Conservation (phyloP, 2,888 invertebrate genomes). For the Globia sparganii region DNA sequence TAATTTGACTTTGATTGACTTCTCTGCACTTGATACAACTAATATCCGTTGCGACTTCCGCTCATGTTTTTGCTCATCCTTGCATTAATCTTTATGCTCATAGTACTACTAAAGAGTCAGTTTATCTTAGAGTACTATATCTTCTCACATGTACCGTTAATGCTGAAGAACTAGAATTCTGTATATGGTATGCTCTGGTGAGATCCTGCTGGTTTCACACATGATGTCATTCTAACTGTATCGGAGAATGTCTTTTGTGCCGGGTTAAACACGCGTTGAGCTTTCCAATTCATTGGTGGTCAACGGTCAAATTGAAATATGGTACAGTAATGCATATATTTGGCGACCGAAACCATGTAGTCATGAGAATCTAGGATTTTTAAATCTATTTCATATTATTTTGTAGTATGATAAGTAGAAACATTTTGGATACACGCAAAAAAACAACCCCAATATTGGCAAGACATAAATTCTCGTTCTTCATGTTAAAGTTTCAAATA, state of each 20-base stretch:
- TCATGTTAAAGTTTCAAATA: constrained; percentile 8
- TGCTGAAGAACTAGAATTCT: constrained; percentile 54
- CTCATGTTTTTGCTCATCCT: constrained; percentile 4
- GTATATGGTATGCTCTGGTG: constrained; percentile 48
- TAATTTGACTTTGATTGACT: constrained; percentile 36
- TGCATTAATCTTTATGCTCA: neutral
- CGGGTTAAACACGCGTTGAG: constrained; percentile 17
- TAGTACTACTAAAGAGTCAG: constrained; percentile 22
- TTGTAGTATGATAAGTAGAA: neutral
- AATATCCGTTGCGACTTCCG: constrained; percentile 41
- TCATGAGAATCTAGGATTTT: neutral
- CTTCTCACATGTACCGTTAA: constrained; percentile 62
- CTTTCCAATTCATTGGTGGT: constrained; percentile 35
- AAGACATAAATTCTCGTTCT: neutral
- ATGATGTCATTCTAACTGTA: constrained; percentile 68
- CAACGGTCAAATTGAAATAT: constrained; percentile 14
- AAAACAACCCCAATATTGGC: neutral
- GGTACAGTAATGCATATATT: neutral
- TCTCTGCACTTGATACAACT: constrained; percentile 13
- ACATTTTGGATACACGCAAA: too few relatives aligned
- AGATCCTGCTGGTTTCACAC: constrained; percentile 48
- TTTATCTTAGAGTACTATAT: constrained; percentile 44
- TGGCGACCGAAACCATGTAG: neutral
- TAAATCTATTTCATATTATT: neutral
- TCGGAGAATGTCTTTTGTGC: constrained; percentile 56